Base-by-base conservation (phyloP, 2,797 vertebrate genomes). In the Sphenodon punctatus region DNA sequence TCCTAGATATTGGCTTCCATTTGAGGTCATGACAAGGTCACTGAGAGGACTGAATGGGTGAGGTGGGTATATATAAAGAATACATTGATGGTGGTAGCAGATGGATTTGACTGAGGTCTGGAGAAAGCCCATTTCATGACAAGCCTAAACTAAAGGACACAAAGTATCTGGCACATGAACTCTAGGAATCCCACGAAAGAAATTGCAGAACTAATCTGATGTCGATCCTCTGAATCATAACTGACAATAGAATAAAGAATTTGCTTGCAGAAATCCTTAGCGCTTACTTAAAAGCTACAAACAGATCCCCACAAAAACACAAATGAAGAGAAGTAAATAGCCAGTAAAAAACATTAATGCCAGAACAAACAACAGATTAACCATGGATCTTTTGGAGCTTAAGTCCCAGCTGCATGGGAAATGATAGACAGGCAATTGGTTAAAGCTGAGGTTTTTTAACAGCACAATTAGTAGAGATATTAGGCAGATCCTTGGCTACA, bases 161-260 rank as follows among this genome's bases (percentile, higher is more conserved):
- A 58, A 30, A 73, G 46, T 63, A 67, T 20, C 25, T 85, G 61
- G 45, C 45, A 60, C 1, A 3, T 67, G 36, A 10, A 43, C 30
- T 58, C 22, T n/a, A 49, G 25, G 12, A 48, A 49, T 49, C 25
- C 23, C n/a, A 11, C 15, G 7, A 32, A 41, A 66, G 23, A 48
- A 66, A 70, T 78, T 77, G 23, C 27, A 85, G 65, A 84, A 78
- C 43, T 41, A 49, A 49, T 49, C n/a, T n/a, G n/a, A 25, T 49
- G 14, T 39, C 39, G 2, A 30, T 12, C 64, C 45, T 0, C 0
- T 48, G 67, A 16, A 45, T 45, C 55, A 8, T 27, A 74, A 34
- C 1, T 39, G 1, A 4, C 10, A 4, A 16, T 27, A 27, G 51
- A n/a, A n/a, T n/a, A 27, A 51, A n/a, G 13, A 25, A 27, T 16